A percentile compares a stretch with the other conserved stretches of the same genome.
phyloP scores from a whole-genome alignment of 1,140 invertebrate genomes.

The Ericerus pela region DNA sequence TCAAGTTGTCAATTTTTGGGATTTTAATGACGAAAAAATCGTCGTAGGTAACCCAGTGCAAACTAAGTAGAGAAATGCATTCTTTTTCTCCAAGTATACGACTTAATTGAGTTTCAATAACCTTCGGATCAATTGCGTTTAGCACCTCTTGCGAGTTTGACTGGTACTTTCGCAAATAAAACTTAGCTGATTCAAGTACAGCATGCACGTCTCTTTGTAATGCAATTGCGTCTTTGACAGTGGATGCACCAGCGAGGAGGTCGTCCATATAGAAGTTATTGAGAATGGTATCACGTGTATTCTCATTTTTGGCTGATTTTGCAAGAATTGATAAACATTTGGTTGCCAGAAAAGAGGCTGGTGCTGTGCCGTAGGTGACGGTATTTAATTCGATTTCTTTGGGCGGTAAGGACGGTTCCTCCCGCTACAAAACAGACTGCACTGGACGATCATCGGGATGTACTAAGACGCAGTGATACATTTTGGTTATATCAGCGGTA shows the following conservation, averaged over 20 bases:
- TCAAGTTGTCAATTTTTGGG: neutral
- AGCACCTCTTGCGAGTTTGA: neutral
- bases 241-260: neutral
- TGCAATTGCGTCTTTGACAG: neutral
- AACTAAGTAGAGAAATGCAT: slow-evolving; percentile 14
- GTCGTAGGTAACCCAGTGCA: slow-evolving; percentile 16
- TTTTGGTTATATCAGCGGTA: slow-evolving; percentile 31
- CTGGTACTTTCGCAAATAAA: slow-evolving; percentile 1
- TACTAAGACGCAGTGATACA: slow-evolving; percentile 28
- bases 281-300: slow-evolving; percentile 25
- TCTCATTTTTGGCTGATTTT: neutral
- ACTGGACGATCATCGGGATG: slow-evolving; percentile 23
- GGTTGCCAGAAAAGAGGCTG: neutral
- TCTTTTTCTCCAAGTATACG: neutral
- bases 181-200: neutral
- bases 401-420: slow-evolving; percentile 19
- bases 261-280: slow-evolving; percentile 35
- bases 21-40: slow-evolving; percentile 17
- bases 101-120: neutral
- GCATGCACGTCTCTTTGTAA: neutral
- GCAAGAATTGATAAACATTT: slow-evolving; percentile 22
- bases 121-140: neutral
- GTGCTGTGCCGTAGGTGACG: slow-evolving; percentile 24
- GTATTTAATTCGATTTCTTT: slow-evolving; percentile 25
- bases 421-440: slow-evolving; percentile 29